A percentile compares a stretch with the other conserved stretches of the same genome.
These are phyloP conservation scores for Trachymyrmex septentrionalis DNA, from an alignment of 1,140 invertebrate genomes.

Conservation along the genomic window DNA sequence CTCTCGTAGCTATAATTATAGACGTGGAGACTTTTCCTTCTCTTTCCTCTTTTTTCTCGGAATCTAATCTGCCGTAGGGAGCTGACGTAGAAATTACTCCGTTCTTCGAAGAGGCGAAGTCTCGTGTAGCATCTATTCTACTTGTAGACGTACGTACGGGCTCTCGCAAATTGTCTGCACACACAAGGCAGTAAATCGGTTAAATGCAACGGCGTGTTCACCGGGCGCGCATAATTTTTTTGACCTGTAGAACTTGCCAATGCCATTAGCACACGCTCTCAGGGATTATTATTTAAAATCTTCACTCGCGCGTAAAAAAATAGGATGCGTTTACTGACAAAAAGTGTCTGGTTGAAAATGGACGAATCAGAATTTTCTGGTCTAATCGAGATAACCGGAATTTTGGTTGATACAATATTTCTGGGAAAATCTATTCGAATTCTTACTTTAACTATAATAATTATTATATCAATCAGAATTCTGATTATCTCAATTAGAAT, in stretches of 20 bases:
- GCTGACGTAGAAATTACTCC: slow-evolving; percentile 30
- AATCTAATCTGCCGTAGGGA: slow-evolving; percentile 2
- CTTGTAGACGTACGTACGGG: slow-evolving; percentile 30
- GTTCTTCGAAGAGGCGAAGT: slow-evolving; percentile 42
- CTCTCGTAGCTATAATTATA: slow-evolving; percentile 37
- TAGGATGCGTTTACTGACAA: too few species aligned
- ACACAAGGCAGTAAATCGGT: slow-evolving; percentile 18
- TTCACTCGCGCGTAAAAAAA: background rate
- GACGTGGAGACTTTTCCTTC: background rate
- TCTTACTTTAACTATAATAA: too few species aligned
- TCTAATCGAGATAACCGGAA: too few species aligned
- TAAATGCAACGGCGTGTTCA: background rate
- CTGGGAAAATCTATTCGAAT: too few species aligned
- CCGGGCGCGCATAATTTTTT: background rate
- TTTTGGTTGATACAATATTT: too few species aligned
- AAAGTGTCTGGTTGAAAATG: too few species aligned
- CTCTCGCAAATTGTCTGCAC: slow-evolving; percentile 46
- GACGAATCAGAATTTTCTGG: too few species aligned
- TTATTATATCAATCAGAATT: too few species aligned
- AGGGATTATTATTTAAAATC: slow-evolving; percentile 67
- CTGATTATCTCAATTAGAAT: too few species aligned
- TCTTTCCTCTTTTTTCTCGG: background rate
- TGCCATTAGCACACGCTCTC: slow-evolving; percentile 41
- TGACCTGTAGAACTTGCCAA: background rate
- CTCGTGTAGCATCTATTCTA: slow-evolving; percentile 27